Conservation (phyloP, 1,140 invertebrate genomes). For the Chrysopa pallens region DNA sequence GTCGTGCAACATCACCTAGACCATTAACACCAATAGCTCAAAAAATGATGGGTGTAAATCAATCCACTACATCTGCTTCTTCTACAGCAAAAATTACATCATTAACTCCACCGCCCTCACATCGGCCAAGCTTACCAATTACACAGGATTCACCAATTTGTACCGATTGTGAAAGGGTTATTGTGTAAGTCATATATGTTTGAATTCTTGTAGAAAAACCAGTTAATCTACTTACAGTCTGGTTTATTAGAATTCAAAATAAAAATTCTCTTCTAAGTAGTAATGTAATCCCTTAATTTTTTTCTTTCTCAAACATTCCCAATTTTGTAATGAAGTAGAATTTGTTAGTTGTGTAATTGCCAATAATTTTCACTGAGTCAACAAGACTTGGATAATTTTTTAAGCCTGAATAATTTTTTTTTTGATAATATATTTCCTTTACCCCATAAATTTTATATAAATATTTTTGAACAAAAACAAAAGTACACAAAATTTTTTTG, state of each 20-base stretch:
- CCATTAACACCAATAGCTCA: conserved; percentile 12
- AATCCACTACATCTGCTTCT: background rate
- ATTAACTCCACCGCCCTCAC: conserved; percentile 19
- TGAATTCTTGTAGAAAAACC: conserved; percentile 25
- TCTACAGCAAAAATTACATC: conserved; percentile 5
- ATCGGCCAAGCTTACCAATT: conserved; percentile 27
- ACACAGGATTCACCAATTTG: conserved; percentile 39
- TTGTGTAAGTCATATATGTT: conserved; percentile 50
- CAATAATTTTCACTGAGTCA: background rate
- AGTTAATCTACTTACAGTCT: no score
- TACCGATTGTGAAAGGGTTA: conserved; percentile 51
- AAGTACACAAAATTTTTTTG: no score
- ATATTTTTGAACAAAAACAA: no score
- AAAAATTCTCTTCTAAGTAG: conserved; percentile 14
- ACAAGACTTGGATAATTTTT: background rate
- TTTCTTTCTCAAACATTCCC: background rate
- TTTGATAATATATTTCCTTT: background rate
- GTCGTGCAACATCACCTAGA: conserved; percentile 23
- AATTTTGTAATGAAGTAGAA: no score
- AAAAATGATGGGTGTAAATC: conserved; percentile 4
- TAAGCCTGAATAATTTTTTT: background rate
- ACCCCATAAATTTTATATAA: no score
- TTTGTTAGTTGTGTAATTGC: background rate
- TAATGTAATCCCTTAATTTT: conserved; percentile 7
- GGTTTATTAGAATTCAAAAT: no score